Percentiles rank a stretch among this genome's conserved stretches.
These are phyloP conservation scores for Phanerotoma sp. DNA, from an alignment of 2,888 invertebrate species.

Conservation along the genomic window DNA sequence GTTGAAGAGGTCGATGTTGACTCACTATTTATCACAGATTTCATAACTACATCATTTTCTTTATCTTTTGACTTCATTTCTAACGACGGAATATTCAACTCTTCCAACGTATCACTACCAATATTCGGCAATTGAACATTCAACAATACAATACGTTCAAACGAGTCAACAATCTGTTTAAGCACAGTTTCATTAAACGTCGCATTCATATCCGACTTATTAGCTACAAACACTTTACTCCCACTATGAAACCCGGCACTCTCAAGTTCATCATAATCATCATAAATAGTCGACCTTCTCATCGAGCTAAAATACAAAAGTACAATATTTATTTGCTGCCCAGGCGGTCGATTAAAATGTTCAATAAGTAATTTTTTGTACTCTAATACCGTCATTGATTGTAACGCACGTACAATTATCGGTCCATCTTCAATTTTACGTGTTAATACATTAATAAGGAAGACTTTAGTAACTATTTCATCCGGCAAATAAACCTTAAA, in stretches of 20 bases:
- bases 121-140: constrained; percentile 66
- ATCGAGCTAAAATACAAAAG: too few relatives aligned
- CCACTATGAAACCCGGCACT: constrained; percentile 43
- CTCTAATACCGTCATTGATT: constrained; percentile 61
- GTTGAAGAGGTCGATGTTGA: constrained; percentile 11
- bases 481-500: constrained; percentile 67
- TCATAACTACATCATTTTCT: constrained; percentile 22
- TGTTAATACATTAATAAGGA: constrained; percentile 63
- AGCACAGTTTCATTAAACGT: constrained; percentile 40
- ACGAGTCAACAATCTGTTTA: constrained; percentile 60
- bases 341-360: constrained; percentile 53
- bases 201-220: constrained; percentile 58
- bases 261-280: constrained; percentile 54
- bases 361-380: constrained; percentile 63
- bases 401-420: constrained; percentile 63
- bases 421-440: constrained; percentile 67
- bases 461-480: constrained; percentile 66
- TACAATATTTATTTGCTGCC: constrained; percentile 58
- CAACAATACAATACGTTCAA: constrained; percentile 66
- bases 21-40: constrained; percentile 14
- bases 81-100: constrained; percentile 60
- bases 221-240: constrained; percentile 61
- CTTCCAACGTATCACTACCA: constrained; percentile 60
- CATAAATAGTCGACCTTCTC: too few relatives aligned
- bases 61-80: constrained; percentile 34